Evolutionary conservation across 2,888 invertebrate species (phyloP).

Genomic region (Masnerella sp.): DNA sequence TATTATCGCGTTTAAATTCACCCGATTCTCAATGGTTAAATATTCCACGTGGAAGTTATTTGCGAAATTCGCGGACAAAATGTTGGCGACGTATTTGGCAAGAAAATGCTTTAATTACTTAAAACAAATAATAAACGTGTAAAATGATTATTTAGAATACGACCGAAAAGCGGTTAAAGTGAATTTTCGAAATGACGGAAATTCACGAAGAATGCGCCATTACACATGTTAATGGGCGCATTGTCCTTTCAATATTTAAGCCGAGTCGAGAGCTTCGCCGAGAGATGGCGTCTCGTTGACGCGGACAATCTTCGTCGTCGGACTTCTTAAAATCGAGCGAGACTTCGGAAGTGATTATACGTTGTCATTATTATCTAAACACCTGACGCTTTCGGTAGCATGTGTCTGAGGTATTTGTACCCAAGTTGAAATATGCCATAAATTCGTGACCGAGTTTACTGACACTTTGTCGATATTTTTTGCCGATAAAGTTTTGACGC

Average conservation of each 20-base stretch:
- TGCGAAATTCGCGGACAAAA: too few relatives aligned
- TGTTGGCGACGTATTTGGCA: too few relatives aligned
- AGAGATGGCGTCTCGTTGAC: constrained; percentile 4
- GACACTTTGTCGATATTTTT: constrained; percentile 59
- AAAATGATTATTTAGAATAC: too few relatives aligned
- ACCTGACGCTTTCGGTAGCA: constrained; percentile 51
- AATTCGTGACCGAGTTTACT: constrained; percentile 58
- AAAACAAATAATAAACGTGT: too few relatives aligned
- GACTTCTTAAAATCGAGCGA: constrained; percentile 30
- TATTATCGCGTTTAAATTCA: too few relatives aligned
- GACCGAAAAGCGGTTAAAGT: too few relatives aligned
- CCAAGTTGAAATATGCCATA: constrained; percentile 54
- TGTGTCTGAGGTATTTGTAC: constrained; percentile 56
- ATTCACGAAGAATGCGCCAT: constrained; percentile 1
- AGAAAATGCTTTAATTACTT: too few relatives aligned
- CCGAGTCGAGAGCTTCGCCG: not conserved
- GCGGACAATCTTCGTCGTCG: constrained; percentile 23
- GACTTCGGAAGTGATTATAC: constrained; percentile 47
- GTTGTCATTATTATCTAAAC: constrained; percentile 55
- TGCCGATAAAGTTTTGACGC: constrained; percentile 55
- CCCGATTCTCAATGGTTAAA: too few relatives aligned
- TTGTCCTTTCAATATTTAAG: constrained; percentile 27
- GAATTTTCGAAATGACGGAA: too few relatives aligned
- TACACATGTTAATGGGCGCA: constrained; percentile 13
- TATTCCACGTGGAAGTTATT: too few relatives aligned